Conservation (phyloP, 2,888 invertebrate species). For the Stratiomys singularior region DNA sequence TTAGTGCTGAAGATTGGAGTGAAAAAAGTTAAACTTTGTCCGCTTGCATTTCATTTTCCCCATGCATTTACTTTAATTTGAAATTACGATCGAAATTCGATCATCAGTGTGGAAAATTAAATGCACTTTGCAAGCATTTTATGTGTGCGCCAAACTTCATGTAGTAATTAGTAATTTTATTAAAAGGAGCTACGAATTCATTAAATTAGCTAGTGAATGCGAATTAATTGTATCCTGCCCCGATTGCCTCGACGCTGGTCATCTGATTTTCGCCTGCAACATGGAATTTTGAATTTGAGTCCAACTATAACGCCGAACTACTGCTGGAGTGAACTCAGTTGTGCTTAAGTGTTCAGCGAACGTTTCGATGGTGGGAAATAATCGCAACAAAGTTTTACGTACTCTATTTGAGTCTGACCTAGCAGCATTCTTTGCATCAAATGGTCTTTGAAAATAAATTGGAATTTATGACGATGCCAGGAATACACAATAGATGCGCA, state of each 20-base stretch:
- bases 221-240: constrained; percentile 30
- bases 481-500: too few species aligned
- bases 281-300: constrained; percentile 10
- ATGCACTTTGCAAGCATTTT: constrained; percentile 39
- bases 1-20: neutral
- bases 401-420: constrained; percentile 1
- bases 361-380: constrained; percentile 27
- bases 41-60: neutral
- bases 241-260: neutral
- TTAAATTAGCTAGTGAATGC: constrained; percentile 41
- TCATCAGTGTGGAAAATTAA: constrained; percentile 41
- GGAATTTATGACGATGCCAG: neutral
- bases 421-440: constrained; percentile 20
- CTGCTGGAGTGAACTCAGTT: constrained; percentile 31
- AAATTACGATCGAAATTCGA: constrained; percentile 14
- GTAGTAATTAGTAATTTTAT: constrained; percentile 43
- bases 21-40: neutral
- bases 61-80: constrained; percentile 16
- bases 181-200: constrained; percentile 37
- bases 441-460: neutral
- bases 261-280: neutral
- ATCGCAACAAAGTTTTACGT: constrained; percentile 5
- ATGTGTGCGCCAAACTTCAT: constrained; percentile 24
- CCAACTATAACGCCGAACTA: constrained; percentile 7
- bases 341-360: constrained; percentile 43